Evolutionary conservation across 2,888 invertebrate species (phyloP).

Genomic region (Chrysina gloriosa): DNA sequence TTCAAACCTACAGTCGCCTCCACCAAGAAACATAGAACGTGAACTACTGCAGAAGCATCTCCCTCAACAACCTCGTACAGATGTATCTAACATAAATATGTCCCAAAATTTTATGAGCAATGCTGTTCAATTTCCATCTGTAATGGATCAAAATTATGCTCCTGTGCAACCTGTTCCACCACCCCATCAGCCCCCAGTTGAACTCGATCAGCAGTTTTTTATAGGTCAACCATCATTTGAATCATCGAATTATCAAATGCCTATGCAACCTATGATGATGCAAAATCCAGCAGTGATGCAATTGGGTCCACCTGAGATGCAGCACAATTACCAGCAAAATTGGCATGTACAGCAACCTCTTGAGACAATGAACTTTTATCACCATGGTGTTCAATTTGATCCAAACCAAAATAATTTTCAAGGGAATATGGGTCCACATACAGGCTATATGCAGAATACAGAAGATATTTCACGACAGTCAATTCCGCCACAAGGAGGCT

Average conservation of each 20-base stretch:
- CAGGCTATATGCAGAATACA: background rate
- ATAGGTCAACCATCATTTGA: slow-evolving; percentile 53
- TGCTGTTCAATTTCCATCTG: slow-evolving; percentile 44
- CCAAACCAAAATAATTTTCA: slow-evolving; percentile 7
- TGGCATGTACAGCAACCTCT: slow-evolving; percentile 25
- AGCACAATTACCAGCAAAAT: slow-evolving; percentile 18
- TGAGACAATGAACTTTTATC: background rate
- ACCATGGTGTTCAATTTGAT: background rate
- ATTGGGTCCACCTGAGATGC: background rate
- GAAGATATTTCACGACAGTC: background rate
- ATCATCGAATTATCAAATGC: slow-evolving; percentile 13
- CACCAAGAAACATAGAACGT: background rate
- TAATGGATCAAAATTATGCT: slow-evolving; percentile 50
- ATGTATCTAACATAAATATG: background rate
- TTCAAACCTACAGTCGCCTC: background rate
- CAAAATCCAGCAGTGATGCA: slow-evolving; percentile 3
- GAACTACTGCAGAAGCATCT: background rate
- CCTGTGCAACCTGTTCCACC: slow-evolving; percentile 40
- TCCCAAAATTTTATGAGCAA: slow-evolving; percentile 14
- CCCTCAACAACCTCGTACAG: background rate
- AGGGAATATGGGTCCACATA: background rate
- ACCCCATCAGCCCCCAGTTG: slow-evolving; percentile 34
- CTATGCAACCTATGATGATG: slow-evolving; percentile 18
- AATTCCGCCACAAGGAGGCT: slow-evolving; percentile 3
- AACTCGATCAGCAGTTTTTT: slow-evolving; percentile 60